Evolutionary conservation across 2,888 invertebrate genomes (phyloP).

Genomic region (Sialis lutaria): DNA sequence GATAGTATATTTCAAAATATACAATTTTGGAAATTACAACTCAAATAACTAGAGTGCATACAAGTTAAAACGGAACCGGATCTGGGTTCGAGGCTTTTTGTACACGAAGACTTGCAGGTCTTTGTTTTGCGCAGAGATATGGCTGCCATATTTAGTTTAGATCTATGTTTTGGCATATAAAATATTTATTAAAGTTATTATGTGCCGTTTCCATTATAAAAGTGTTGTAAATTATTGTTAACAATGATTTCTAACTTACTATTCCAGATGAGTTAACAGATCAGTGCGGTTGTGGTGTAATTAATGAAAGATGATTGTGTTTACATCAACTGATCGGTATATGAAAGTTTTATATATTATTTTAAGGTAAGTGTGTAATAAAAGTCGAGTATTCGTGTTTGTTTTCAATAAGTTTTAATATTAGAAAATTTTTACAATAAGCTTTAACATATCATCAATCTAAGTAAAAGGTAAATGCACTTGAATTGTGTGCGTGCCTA

Average conservation of each 20-base stretch:
- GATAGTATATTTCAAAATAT: too few relatives aligned
- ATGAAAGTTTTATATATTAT: too few relatives aligned
- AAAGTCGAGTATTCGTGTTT: too few relatives aligned
- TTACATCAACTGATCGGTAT: constrained; percentile 41
- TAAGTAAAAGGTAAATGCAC: too few relatives aligned
- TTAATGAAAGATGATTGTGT: constrained; percentile 43
- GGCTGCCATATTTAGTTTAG: constrained; percentile 74
- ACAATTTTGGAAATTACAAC: not conserved
- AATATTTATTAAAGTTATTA: constrained; percentile 22
- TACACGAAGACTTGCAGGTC: constrained; percentile 27
- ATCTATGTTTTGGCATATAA: constrained; percentile 55
- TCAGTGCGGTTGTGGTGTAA: too few relatives aligned
- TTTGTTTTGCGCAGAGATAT: constrained; percentile 71
- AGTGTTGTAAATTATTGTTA: not conserved
- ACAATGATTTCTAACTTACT: not conserved
- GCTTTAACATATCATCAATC: too few relatives aligned
- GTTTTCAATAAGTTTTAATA: too few relatives aligned
- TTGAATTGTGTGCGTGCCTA: too few relatives aligned
- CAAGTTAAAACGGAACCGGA: constrained; percentile 19
- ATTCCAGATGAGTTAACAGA: too few relatives aligned
- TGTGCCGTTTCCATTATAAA: constrained; percentile 14
- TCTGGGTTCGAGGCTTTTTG: constrained; percentile 24
- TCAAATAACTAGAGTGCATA: not conserved
- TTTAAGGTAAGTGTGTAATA: too few relatives aligned
- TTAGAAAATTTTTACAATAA: too few relatives aligned